phyloP scores from a whole-genome alignment of 2,888 invertebrate genomes.

The Acronicta aceris region DNA sequence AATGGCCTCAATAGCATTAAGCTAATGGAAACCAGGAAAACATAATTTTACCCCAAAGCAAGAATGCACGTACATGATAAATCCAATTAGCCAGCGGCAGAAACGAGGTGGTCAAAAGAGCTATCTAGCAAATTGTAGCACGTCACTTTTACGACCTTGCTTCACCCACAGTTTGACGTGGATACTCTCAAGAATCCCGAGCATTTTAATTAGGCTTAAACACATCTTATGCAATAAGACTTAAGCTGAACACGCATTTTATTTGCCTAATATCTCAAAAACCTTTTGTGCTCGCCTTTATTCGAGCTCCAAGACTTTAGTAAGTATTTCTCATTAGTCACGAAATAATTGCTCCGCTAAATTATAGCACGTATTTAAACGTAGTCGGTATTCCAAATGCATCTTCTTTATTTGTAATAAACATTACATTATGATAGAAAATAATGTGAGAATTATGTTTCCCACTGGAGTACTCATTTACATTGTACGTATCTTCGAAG shows the following conservation, averaged over 20 bases:
- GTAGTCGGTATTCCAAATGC: conserved; percentile 7
- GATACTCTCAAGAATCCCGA: conserved; percentile 31
- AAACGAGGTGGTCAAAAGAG: conserved; percentile 27
- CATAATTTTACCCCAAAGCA: conserved; percentile 16
- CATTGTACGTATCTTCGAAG: conserved; percentile 18
- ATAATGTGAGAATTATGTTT: conserved; percentile 2
- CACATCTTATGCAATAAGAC: conserved; percentile 29
- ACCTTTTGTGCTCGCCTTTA: conserved; percentile 24
- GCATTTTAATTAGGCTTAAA: conserved; percentile 47
- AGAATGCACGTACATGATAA: conserved; percentile 29
- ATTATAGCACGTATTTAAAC: conserved; percentile 18
- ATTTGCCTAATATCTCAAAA: conserved; percentile 46
- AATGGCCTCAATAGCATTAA: conserved; percentile 21
- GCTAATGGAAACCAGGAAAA: conserved; percentile 32
- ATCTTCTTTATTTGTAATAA: conserved; percentile 8
- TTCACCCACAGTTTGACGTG: conserved; percentile 16
- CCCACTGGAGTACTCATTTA: conserved; percentile 8
- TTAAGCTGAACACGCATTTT: conserved; percentile 34
- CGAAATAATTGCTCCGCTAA: conserved; percentile 27
- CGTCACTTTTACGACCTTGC: conserved; percentile 21
- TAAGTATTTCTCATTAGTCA: conserved; percentile 41
- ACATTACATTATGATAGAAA: conserved; percentile 6
- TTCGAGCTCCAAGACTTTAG: conserved; percentile 22
- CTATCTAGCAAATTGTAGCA: conserved; percentile 40
- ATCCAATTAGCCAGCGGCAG: conserved; percentile 35